Conservation (phyloP, 2,113 vertebrate genomes). For the Halcyon senegalensis region DNA sequence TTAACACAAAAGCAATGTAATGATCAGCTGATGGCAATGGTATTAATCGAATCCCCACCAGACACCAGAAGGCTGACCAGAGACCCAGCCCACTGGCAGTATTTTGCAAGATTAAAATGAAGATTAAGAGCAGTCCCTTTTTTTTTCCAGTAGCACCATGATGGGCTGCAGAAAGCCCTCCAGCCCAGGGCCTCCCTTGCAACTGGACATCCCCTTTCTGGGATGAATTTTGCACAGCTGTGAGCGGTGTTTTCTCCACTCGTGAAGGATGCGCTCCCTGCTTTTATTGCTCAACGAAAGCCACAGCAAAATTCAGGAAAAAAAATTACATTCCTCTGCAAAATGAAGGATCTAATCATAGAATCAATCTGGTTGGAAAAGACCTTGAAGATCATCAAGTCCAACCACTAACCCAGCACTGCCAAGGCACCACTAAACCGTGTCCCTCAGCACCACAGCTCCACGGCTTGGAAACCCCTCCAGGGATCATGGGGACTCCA, state of each 20-base stretch:
- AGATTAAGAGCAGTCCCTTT: background rate
- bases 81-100: accelerated
- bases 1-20: background rate
- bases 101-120: background rate
- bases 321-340: background rate
- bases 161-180: background rate
- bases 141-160: accelerated
- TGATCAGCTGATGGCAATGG: background rate
- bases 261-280: background rate
- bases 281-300: background rate
- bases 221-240: accelerated
- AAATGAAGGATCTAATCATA: too few relatives aligned
- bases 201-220: background rate
- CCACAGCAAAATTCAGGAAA: background rate
- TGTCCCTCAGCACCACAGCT: too few relatives aligned
- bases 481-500: too few relatives aligned
- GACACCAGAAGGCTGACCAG: background rate
- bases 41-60: background rate
- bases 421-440: too few relatives aligned
- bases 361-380: too few relatives aligned
- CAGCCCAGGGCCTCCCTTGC: accelerated
- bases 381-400: too few relatives aligned
- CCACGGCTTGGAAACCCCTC: too few relatives aligned
- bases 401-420: too few relatives aligned
- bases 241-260: accelerated